Evolutionary conservation across 2,888 invertebrate species (phyloP).

Genomic region (Bedellia somnulentella): DNA sequence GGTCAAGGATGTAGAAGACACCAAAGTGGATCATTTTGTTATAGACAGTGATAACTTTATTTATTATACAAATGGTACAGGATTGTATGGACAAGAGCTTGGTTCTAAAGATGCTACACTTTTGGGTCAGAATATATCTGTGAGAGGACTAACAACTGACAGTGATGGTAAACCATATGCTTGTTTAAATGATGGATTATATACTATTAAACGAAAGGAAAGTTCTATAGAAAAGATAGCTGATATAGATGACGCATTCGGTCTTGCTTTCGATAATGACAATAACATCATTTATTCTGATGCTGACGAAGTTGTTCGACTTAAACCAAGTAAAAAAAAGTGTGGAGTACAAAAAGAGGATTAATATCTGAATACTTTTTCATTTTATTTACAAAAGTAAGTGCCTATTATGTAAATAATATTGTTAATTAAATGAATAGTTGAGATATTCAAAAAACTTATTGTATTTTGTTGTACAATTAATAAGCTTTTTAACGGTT

Average conservation of each 20-base stretch:
- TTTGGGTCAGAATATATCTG: slow-evolving; percentile 14
- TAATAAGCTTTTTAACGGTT: no score
- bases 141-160: slow-evolving; percentile 28
- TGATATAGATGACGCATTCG: slow-evolving; percentile 27
- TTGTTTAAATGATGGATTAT: slow-evolving; percentile 29
- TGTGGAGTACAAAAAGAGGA: slow-evolving; percentile 1
- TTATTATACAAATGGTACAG: slow-evolving; percentile 31
- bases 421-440: no score
- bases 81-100: slow-evolving; percentile 27
- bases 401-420: no score
- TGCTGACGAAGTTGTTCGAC: slow-evolving; percentile 8
- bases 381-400: no score
- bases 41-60: slow-evolving; percentile 28
- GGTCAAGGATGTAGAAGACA: slow-evolving; percentile 33
- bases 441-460: no score
- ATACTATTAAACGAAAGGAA: slow-evolving; percentile 18
- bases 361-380: no score
- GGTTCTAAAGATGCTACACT: slow-evolving; percentile 23
- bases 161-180: slow-evolving; percentile 22
- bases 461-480: no score
- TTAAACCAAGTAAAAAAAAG: not conserved
- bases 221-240: slow-evolving; percentile 18
- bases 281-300: slow-evolving; percentile 36
- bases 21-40: slow-evolving; percentile 31
- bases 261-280: slow-evolving; percentile 32